Percentiles rank a stretch among this genome's conserved stretches.
phyloP scores from a whole-genome alignment of 2,797 vertebrate genomes.

The Chiroxiphia lanceolata region DNA sequence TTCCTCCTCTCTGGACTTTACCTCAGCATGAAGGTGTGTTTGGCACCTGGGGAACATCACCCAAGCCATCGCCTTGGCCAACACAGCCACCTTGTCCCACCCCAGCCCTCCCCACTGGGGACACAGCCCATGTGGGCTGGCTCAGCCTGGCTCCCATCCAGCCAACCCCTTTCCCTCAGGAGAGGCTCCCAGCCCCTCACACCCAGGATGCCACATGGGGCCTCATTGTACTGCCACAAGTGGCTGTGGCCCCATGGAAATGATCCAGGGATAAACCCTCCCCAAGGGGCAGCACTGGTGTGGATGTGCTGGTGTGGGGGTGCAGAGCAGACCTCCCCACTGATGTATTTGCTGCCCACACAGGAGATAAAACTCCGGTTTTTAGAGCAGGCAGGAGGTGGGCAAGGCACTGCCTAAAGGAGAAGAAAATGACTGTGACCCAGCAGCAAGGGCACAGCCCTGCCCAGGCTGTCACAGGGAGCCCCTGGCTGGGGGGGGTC shows the following conservation, averaged over 20 bases:
- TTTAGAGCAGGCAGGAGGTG: not conserved
- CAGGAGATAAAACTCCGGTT: not conserved
- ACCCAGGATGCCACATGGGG: rapidly evolving
- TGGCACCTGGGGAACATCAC: not conserved
- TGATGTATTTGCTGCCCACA: rapidly evolving
- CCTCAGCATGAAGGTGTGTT: too few relatives aligned
- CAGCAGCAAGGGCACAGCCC: rapidly evolving
- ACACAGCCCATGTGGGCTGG: not conserved
- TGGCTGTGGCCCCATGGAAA: not conserved
- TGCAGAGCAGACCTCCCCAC: not conserved
- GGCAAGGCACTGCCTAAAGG: not conserved
- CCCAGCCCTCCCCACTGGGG: rapidly evolving
- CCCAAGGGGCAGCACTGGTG: rapidly evolving
- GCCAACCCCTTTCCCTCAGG: not conserved
- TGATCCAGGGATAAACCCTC: not conserved
- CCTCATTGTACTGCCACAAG: not conserved
- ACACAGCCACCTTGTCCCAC: rapidly evolving
- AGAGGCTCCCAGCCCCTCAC: not conserved
- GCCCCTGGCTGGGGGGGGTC: not conserved
- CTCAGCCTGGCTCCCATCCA: not conserved
- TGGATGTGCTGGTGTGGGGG: not conserved
- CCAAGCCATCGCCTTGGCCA: not conserved
- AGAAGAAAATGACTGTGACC: not conserved
- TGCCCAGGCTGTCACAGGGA: not conserved
- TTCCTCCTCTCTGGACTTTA: not conserved